These are phyloP conservation scores for Phyto melanocephala DNA, from an alignment of 2,888 invertebrate genomes.

Conservation along the genomic window DNA sequence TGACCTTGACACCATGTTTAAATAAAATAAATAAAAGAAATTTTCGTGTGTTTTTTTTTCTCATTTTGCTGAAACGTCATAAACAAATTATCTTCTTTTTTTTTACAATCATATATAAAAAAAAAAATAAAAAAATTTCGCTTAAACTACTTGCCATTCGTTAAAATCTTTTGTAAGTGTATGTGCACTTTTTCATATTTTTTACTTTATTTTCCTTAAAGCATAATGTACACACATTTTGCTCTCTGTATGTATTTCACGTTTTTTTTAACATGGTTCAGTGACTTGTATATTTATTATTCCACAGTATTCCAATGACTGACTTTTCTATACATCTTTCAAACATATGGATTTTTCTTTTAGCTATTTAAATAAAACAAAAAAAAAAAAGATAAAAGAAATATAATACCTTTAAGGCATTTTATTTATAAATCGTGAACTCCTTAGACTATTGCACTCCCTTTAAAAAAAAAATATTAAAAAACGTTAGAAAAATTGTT, in stretches of 20 bases:
- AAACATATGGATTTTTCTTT: background rate
- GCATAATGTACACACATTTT: background rate
- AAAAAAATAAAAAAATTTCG: no score
- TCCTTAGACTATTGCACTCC: background rate
- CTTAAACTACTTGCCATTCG: no score
- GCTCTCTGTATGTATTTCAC: background rate
- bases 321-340: background rate
- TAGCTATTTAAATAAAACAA: background rate
- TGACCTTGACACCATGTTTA: background rate
- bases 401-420: constrained; percentile 12
- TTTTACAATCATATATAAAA: no score
- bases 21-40: background rate
- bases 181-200: constrained; percentile 5
- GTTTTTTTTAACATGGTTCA: constrained; percentile 21
- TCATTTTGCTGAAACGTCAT: background rate
- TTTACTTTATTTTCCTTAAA: background rate
- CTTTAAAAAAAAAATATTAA: background rate
- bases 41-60: background rate
- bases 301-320: background rate
- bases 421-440: background rate
- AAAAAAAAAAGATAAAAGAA: background rate
- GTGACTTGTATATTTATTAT: constrained; percentile 14
- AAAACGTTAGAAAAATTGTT: background rate
- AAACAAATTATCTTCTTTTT: constrained; percentile 52
- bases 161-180: no score